Evolutionary conservation across 2,113 vertebrate genomes (phyloP), one percentile per base, ranked within the genome.

Genomic region (Hippocampus guttulatus): DNA sequence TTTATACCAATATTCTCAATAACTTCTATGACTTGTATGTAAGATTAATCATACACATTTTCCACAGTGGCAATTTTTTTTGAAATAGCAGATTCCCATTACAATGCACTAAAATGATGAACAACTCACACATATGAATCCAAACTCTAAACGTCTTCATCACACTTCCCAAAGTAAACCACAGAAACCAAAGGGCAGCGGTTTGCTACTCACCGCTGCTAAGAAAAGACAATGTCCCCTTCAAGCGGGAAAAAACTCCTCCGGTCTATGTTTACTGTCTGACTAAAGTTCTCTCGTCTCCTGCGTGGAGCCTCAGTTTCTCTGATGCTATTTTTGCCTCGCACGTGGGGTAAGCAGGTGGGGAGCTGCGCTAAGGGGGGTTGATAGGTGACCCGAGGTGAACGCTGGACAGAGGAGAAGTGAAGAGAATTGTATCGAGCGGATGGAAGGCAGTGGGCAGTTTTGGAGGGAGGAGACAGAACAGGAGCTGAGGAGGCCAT

Each of bases 281-380:
- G 58, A 70, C 69, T 71, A 64, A 61, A 80, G 82, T 75, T 75
- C 76, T 78, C 68, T 55, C 79, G 73, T 75, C 75, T 75, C 69
- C 75, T 73, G 65, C 71, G 72, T 79, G 84, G 77, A 80, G 80
- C 74, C 81, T 77, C 21, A 5, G 72, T 57, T 70, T 71, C 72
- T 73, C 81, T 84, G 83, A 27, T 72, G 57, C 87, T 90, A 90
- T 88, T 88, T 88, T 81, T 81, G 76, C 47, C 64, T 47, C 41
- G 45, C 74, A 69, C 33, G 25, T 67, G n/a, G 61, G 67, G 66
- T 51, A 70, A 69, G 67, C 62, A 65, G 78, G 75, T 76, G 51
- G 73, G 78, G 68, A 73, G 54, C 5, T 11, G 71, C 49, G 57
- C 33, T 38, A 6, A 27, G 43, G 49, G 47, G 77, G 61, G 70